Evolutionary conservation across 2,888 invertebrate species (phyloP), one percentile per base, ranked within the genome.

Genomic region (Hyppa rectilinea): DNA sequence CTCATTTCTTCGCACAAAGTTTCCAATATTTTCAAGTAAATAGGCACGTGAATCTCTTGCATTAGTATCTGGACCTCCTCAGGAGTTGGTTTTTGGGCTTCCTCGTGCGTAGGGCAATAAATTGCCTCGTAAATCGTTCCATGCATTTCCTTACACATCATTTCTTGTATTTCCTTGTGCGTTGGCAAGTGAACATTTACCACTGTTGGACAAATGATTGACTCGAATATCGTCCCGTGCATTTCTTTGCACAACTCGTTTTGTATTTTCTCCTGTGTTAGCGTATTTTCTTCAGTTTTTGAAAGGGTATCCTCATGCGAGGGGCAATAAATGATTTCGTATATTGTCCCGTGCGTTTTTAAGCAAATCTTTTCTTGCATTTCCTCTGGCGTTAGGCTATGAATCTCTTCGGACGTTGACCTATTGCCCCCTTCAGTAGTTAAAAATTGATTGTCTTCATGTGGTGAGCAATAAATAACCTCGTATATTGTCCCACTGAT

Each of bases 141-240:
- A 34, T 26, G 31, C 56, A 64, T 55, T 43, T 56, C 20, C 9
- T 43, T 43, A 34, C 63, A 64, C 55, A 64, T 56, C 31, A 53
- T 43, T 56, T 64, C 2, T 6, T 34, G 43, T 43, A 36, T 58
- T 58, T 45, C 12, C 2, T 56, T 20, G 26, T 26, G 43, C 7
- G 58, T 43, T 40, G 5, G 55, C 23, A 63, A 55, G 38, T 63
- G 12, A 2, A 14, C 10, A 43, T 17, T 45, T 45, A 34, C 43
- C 20, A n/a, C 6, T 47, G 64, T 14, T 29, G 36, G 29, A 47
- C 65, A 65, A 60, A 65, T 60, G 7, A 65, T 60, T n/a, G 61
- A 60, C 62, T 59, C 61, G 1, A 45, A 47, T 29, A 17, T 60
- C 4, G 65, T 61, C 5, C 47, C 65, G 17, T 49, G 47, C 47